Base-by-base conservation (phyloP, 2,113 vertebrate species). In the Puntigrus tetrazona region DNA sequence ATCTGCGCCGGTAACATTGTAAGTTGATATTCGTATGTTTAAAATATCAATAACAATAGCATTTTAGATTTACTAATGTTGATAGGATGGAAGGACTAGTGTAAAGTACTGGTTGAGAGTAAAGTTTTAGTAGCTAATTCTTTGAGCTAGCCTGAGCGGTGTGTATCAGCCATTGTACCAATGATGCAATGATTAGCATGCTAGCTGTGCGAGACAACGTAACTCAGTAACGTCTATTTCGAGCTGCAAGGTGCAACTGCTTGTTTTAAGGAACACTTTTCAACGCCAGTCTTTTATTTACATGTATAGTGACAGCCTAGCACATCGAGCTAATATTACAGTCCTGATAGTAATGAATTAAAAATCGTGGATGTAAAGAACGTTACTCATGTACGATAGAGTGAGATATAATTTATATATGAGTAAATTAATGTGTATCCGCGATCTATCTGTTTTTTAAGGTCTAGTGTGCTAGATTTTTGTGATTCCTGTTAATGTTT, bases 91-190 rank as follows among this genome's bases (percentile, higher is more conserved):
- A 78, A 57, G 25, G 2, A 25, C 55, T 43, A 43, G n/a, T 57
- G 25, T 59, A 7, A 36, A 20, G 1, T 76, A 11, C 27, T 34
- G 18, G 1, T 4, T 50, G 16, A 45, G 14, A 36, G 34, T 0
- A 43, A 38, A 63, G 41, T 63, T 50, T n/a, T 50, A 2, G 41
- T n/a, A 7, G 78, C 61, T 81, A 81, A 67, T 50, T 67, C 18
- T 50, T 27, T 47, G 16, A 47, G 18, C 59, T 81, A 67, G 77
- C 77, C n/a, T 63, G 11, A 16, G 10, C 22, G 10, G 29, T n/a
- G 50, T 36, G 29, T 47, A 20, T 74, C 38, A 74, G 72, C 27
- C 43, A 20, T 52, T 34, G 29, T 20, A 34, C 14, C 59, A 61
- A 61, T 61, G 61, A 65, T 14, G 74, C 47, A 34, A 59, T 59